Percentiles rank a stretch among this genome's conserved stretches.
phyloP scores from a whole-genome alignment of 2,888 invertebrate species.

The Protonemura montana region DNA sequence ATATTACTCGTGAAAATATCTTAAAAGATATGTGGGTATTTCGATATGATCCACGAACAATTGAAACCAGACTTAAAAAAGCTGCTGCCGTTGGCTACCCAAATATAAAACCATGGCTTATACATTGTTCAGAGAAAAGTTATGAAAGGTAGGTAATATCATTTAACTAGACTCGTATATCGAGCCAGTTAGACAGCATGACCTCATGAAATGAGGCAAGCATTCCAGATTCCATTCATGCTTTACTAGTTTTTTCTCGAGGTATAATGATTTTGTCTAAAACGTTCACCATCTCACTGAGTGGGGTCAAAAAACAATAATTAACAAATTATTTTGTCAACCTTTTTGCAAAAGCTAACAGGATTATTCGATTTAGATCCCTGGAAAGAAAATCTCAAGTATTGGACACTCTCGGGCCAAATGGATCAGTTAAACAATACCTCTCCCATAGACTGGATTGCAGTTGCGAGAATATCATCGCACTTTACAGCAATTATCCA shows the following conservation, averaged over 20 bases:
- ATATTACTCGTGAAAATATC: slow-evolving; percentile 64
- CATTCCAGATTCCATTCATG: no score
- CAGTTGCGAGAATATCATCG: slow-evolving; percentile 59
- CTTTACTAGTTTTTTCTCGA: no score
- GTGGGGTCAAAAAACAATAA: no score
- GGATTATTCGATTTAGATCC: slow-evolving; percentile 49
- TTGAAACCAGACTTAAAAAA: slow-evolving; percentile 62
- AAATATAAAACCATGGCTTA: slow-evolving; percentile 72
- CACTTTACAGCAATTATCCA: slow-evolving; percentile 64
- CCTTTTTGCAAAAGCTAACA: no score
- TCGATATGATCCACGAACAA: slow-evolving; percentile 65
- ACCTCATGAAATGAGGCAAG: no score
- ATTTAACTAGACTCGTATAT: no score
- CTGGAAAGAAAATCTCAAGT: slow-evolving; percentile 57
- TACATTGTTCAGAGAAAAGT: slow-evolving; percentile 66
- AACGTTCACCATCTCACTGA: no score
- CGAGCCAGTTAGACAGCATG: no score
- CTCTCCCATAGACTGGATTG: slow-evolving; percentile 64
- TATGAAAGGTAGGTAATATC: slow-evolving; percentile 66
- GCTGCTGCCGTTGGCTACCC: slow-evolving; percentile 62
- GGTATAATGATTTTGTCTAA: no score
- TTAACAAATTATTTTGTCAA: no score
- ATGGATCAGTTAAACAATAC: slow-evolving; percentile 63
- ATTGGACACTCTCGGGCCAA: slow-evolving; percentile 63
- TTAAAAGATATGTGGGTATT: slow-evolving; percentile 71